Conservation (phyloP, 2,797 vertebrate genomes). For the Enteromius mattozi region DNA sequence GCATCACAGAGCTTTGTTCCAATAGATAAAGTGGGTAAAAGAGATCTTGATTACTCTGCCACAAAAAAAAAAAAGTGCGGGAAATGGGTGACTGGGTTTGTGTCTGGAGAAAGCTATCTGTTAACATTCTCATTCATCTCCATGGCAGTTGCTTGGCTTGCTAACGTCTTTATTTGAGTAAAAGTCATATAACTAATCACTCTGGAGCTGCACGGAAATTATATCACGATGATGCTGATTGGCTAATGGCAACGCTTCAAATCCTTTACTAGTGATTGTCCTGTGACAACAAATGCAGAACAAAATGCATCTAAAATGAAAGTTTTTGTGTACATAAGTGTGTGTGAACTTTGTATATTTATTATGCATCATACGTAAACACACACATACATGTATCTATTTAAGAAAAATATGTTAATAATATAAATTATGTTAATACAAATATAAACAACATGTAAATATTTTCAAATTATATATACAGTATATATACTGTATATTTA, state of each 20-base stretch:
- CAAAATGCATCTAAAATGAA: no score
- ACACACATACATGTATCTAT: background rate
- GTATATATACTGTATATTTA: no score
- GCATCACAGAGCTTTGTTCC: conserved; percentile 58
- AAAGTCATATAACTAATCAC: conserved; percentile 10
- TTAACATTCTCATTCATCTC: conserved; percentile 17
- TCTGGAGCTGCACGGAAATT: background rate
- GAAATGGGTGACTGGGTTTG: background rate
- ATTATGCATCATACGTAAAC: background rate
- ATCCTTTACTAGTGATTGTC: background rate
- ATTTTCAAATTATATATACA: no score
- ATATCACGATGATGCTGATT: background rate
- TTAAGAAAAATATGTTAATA: no score
- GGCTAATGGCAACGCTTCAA: background rate
- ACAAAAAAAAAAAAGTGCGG: conserved; percentile 29
- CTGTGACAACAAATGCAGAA: background rate
- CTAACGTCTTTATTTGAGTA: conserved; percentile 6
- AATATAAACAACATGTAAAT: no score
- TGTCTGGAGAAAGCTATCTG: conserved; percentile 19
- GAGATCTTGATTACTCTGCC: conserved; percentile 61
- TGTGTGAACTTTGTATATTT: background rate
- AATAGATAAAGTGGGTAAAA: conserved; percentile 57
- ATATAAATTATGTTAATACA: no score
- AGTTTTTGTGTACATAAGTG: no score
- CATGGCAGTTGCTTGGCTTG: conserved; percentile 18